Base-by-base conservation (phyloP, 2,113 vertebrate species). In the Hemicordylus capensis region DNA sequence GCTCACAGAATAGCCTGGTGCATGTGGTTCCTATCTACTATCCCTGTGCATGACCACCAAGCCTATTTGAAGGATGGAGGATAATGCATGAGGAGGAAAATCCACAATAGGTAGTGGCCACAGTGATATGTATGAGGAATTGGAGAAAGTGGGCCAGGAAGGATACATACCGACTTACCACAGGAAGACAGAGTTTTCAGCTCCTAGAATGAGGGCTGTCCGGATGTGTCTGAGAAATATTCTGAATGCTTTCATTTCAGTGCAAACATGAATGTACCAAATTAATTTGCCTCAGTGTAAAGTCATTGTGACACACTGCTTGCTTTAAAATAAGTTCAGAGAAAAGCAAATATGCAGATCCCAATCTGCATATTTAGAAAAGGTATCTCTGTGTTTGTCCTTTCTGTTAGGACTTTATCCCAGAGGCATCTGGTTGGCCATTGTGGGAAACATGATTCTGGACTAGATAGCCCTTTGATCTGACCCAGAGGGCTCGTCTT, bases 61-160 rank as follows among this genome's bases (percentile, higher is more conserved):
- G 39, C n/a, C 54, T 85, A 70, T 85, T 14, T 58, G 56, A 44
- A 85, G 56, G 87, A 90, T 34, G 67, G 42, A 85, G 56, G 4
- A n/a, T n/a, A 11, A 83, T 89, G 54, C 34, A 79, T 87, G 70
- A 59, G 54, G 80, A 79, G 3, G 70, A n/a, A 3, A 70, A 87
- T 91, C 83, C 17, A 80, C 19, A 75, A 46, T 48, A 89, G 19
- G 85, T 1, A 28, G 77, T 85, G 26, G 88, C 37, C 83, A 69
- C 22, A 1, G 1, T 37, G 59, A 83, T 66, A 85, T 0, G 81
- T 67, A 19, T 3, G 2, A 15, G 88, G 58, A 54, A 44, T 85
- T 10, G 19, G n/a, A 51, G 22, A 66, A 84, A 84, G 74, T 48
- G 20, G 22, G 42, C 9, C 19, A 76, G 44, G 26, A 44, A 6